Evolutionary conservation across 64 coral and sea anemone species (phyloP), one percentile per base, ranked within the genome.

Genomic region (Dendrophyllia cribrosa): DNA sequence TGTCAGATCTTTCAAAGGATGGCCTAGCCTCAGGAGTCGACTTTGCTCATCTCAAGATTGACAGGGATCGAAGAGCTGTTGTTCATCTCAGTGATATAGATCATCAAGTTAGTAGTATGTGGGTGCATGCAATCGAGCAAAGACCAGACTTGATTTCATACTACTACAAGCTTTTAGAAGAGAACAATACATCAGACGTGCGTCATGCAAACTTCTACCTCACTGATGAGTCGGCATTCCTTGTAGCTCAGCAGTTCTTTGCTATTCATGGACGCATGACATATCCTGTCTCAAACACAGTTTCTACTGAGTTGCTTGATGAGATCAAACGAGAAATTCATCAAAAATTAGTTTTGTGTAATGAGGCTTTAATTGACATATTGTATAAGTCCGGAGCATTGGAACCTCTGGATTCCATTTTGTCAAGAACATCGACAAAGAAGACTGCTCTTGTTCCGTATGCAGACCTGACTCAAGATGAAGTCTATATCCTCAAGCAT

Each of bases 21-120:
- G 91, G 91, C 9, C 85, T 93, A 16, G 74, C 85, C 23, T 80
- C 83, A 72, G 91, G 91, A 0, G 91, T 93, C 9, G 85, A 93
- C 83, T 88, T 93, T 72, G 56, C 70, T n/a, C 91, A 93, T 21
- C 87, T 93, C 14, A 93, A 77, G 66, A 88, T 93, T 63, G 91
- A 93, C 20, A 88, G 91, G 60, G 91, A 93, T 73, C 74, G 91
- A 22, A 75, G 85, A 71, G 91, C 91, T 79, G 91, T 93, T 10
- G 60, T 93, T 51, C 91, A 93, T 43, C 67, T 67, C 22, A 93
- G 91, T 93, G 91, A 93, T 49, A 88, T 93, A 60, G 85, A 93
- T 70, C 91, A 93, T 51, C 91, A 93, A 20, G 67, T 88, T 23
- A 93, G 91, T 46, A 84, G 91, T 4, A 93, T 93, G 91, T 93